Percentiles rank a stretch among this genome's conserved stretches.
Evolutionary conservation across 2,888 invertebrate species (phyloP).

Genomic region (Geotrupes spiniger): DNA sequence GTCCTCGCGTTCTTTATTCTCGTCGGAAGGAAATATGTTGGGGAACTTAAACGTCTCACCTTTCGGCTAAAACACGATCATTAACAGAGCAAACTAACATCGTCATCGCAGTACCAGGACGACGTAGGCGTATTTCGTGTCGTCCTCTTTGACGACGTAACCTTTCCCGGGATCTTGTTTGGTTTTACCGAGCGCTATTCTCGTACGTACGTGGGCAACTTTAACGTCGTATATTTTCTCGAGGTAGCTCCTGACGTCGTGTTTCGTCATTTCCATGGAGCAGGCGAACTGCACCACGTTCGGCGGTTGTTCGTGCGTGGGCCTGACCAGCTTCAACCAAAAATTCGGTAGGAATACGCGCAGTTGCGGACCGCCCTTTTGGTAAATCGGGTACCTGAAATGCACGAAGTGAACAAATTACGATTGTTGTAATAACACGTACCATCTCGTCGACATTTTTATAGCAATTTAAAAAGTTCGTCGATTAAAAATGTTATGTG

Average conservation of each 20-base stretch:
- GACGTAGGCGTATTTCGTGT: slow-evolving; percentile 76
- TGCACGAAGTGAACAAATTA: too few relatives aligned
- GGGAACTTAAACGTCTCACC: slow-evolving; percentile 74
- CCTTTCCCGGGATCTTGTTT: slow-evolving; percentile 59
- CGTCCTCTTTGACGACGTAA: slow-evolving; percentile 78
- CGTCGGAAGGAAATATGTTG: slow-evolving; percentile 57
- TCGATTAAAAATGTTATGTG: too few relatives aligned
- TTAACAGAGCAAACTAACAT: not conserved
- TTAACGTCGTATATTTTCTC: slow-evolving; percentile 92
- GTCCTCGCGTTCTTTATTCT: slow-evolving; percentile 57
- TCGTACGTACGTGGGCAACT: slow-evolving; percentile 72
- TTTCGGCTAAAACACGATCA: slow-evolving; percentile 57
- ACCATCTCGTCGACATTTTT: slow-evolving; percentile 33
- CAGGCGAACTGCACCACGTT: slow-evolving; percentile 87
- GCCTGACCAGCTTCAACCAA: slow-evolving; percentile 90
- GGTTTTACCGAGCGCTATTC: slow-evolving; percentile 69
- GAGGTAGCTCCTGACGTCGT: slow-evolving; percentile 89
- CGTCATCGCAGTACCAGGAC: slow-evolving; percentile 59
- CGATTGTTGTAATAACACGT: slow-evolving; percentile 10
- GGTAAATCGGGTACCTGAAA: slow-evolving; percentile 83
- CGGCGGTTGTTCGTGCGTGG: slow-evolving; percentile 63
- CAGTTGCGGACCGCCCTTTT: slow-evolving; percentile 90
- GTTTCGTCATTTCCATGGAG: slow-evolving; percentile 90
- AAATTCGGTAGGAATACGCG: slow-evolving; percentile 93
- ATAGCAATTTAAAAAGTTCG: not conserved